phyloP scores from a whole-genome alignment of 64 coral and sea anemone genomes.

The Montipora efflorescens region DNA sequence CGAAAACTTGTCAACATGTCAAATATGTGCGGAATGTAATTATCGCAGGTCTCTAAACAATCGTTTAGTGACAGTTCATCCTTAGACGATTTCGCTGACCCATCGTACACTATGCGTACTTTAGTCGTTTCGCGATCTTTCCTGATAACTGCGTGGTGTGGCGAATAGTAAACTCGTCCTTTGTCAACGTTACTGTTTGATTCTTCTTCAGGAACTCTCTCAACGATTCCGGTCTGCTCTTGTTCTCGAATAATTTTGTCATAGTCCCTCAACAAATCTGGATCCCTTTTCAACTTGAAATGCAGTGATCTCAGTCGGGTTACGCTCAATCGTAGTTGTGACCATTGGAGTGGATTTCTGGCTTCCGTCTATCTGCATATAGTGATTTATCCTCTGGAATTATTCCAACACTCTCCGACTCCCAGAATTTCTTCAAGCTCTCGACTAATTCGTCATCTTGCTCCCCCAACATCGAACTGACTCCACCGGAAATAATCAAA shows the following conservation, averaged over 20 bases:
- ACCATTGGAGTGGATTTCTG: conserved; percentile 65
- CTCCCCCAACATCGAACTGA: neutral
- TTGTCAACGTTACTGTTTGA: conserved; percentile 24
- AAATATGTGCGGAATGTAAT: conserved; percentile 43
- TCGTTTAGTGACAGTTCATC: conserved; percentile 44
- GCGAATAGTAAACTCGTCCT: conserved; percentile 53
- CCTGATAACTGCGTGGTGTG: conserved; percentile 75
- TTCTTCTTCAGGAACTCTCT: conserved; percentile 46
- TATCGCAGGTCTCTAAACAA: conserved; percentile 41
- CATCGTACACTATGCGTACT: conserved; percentile 77
- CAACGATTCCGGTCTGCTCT: conserved; percentile 73
- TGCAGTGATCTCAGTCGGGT: conserved; percentile 63
- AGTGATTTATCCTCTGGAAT: conserved; percentile 1
- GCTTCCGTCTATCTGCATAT: neutral
- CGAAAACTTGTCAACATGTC: conserved; percentile 34
- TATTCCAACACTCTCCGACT: conserved; percentile 74
- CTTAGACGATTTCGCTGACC: conserved; percentile 58
- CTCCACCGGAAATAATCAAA: conserved; percentile 65
- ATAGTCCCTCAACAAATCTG: conserved; percentile 66
- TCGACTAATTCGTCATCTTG: conserved; percentile 44
- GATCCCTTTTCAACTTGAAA: conserved; percentile 70
- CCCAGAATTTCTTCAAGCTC: conserved; percentile 76
- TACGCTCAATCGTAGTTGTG: conserved; percentile 32
- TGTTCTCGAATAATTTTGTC: conserved; percentile 82
- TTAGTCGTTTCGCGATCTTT: conserved; percentile 70